Evolutionary conservation across 2,113 vertebrate species (phyloP), one percentile per base, ranked within the genome.

Genomic region (Okapia johnstoni): DNA sequence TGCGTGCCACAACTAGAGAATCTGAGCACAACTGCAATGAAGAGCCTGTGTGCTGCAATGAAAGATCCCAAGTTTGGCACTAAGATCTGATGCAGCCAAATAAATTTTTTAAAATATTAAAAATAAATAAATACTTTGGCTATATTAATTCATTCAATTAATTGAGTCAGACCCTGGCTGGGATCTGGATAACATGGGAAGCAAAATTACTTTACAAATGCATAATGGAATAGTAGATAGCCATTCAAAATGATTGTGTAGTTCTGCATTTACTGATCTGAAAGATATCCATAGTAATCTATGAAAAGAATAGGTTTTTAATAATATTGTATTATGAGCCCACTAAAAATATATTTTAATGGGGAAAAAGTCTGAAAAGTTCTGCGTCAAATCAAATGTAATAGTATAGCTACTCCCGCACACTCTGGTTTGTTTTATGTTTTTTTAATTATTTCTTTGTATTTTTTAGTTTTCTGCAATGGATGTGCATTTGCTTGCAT

Each of bases 401-500:
- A 86, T 4, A 50, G 61, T 87, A 36, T 66, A 70, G 55, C 23
- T 93, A 73, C 14, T 36, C 66, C 33, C 46, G 17, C 23, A 92
- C 60, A 3, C 60, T 57, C 16, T 21, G 36, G 21, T 23, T 73
- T 73, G 17, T 73, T 40, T 70, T 70, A 40, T 70, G 3, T 60
- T 63, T 57, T 93, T 94, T 77, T 26, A 28, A 55, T 48, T 46
- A 83, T 17, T 73, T 87, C 86, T n/a, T 84, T 90, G n/a, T 66
- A 60, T 46, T 88, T 93, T 95, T 58, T 26, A 94, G 43, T 66
- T 95, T 92, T 93, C 73, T 83, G 46, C 73, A 92, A 52, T 83
- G 54, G 21, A 76, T 81, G 2, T 76, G 6, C 77, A 85, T 79
- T 86, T 85, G 40, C 43, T 52, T 60, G 43, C 40, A 9, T 88